Evolutionary conservation across 2,797 vertebrate species (phyloP).

Genomic region (Meda fulgida): DNA sequence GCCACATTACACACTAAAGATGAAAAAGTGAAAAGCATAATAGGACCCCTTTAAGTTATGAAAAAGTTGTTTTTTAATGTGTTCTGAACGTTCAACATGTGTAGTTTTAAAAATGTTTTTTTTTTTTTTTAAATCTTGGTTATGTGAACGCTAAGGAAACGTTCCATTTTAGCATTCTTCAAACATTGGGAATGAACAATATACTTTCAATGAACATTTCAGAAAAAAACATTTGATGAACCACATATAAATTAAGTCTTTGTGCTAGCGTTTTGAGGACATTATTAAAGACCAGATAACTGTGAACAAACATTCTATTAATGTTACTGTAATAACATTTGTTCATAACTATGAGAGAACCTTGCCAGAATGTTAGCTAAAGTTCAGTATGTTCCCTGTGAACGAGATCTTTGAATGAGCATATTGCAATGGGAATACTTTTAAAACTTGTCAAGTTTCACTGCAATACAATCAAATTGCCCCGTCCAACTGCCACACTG

Average conservation of each 20-base stretch:
- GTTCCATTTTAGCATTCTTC: no score
- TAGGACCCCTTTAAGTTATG: no score
- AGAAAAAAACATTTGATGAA: background rate
- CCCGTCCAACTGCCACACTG: background rate
- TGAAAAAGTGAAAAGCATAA: no score
- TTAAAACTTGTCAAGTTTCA: constrained; percentile 10
- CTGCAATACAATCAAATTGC: background rate
- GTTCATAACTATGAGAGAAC: background rate
- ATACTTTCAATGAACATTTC: no score
- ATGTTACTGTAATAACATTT: background rate
- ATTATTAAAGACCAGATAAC: background rate
- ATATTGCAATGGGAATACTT: background rate
- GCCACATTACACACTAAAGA: no score
- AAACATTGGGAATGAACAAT: no score
- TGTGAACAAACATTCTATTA: background rate
- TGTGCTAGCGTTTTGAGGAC: background rate
- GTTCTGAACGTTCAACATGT: no score
- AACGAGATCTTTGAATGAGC: background rate
- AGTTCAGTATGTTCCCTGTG: background rate
- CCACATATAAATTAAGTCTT: background rate
- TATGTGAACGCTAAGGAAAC: no score
- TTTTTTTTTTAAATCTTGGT: no score
- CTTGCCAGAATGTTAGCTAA: background rate
- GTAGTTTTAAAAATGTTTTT: no score
- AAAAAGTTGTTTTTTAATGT: no score